Evolutionary conservation across 1,140 invertebrate genomes (phyloP).

Genomic region (Aphis craccivora): DNA sequence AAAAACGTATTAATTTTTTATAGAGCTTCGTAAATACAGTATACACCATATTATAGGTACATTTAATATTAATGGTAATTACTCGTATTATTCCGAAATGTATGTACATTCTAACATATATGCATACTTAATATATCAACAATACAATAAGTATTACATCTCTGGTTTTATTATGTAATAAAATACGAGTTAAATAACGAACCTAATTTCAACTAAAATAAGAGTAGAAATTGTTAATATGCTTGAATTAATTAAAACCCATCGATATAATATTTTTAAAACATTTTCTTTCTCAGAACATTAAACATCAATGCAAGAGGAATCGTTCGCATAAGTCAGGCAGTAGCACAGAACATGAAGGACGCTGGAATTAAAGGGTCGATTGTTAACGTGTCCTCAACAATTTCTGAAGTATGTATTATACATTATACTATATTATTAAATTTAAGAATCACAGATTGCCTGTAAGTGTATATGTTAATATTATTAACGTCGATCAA

Average conservation of each 20-base stretch:
- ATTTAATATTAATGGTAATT: not conserved
- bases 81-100: not conserved
- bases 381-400: constrained; percentile 91
- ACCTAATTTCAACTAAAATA: not conserved
- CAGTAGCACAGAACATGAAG: constrained; percentile 78
- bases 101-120: not conserved
- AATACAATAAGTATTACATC: not conserved
- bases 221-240: not conserved
- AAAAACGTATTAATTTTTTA: too few species aligned
- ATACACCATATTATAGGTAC: not conserved
- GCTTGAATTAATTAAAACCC: not conserved
- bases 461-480: too few species aligned
- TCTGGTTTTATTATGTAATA: not conserved
- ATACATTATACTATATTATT: not conserved
- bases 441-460: not conserved
- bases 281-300: constrained; percentile 65
- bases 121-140: not conserved
- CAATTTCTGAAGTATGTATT: constrained; percentile 67
- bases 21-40: not conserved
- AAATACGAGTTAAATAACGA: not conserved
- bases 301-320: constrained; percentile 87
- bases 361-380: constrained; percentile 74
- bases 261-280: not conserved
- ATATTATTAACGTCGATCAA: not conserved
- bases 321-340: constrained; percentile 83